Evolutionary conservation across 2,113 vertebrate genomes (phyloP).

Genomic region (Balaenoptera acutorostrata): DNA sequence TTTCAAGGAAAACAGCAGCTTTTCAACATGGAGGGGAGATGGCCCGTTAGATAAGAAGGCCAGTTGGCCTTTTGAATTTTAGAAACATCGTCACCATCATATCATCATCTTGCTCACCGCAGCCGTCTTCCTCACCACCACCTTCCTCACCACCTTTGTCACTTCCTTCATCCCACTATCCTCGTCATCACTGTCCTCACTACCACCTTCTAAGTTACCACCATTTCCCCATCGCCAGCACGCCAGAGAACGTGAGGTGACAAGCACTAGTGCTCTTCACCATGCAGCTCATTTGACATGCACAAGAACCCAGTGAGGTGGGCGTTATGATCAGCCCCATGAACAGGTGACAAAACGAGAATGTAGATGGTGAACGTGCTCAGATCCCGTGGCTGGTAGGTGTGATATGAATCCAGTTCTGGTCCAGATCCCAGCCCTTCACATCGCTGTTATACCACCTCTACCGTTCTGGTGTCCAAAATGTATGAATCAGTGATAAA

Average conservation of each 20-base stretch:
- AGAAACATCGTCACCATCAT: rapidly evolving
- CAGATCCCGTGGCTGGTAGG: rapidly evolving
- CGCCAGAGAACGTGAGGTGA: background rate
- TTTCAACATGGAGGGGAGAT: background rate
- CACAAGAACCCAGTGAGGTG: background rate
- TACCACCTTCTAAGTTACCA: background rate
- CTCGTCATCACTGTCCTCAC: background rate
- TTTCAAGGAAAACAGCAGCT: background rate
- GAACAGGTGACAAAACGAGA: too few species aligned
- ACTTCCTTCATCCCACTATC: too few species aligned
- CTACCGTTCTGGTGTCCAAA: background rate
- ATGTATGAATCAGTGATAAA: background rate
- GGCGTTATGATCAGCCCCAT: background rate
- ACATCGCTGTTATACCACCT: background rate
- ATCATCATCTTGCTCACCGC: background rate
- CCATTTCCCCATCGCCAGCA: background rate
- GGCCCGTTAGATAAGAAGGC: background rate
- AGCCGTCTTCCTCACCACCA: background rate
- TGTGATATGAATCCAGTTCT: background rate
- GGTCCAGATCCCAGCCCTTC: background rate
- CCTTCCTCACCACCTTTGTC: background rate
- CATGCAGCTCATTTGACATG: background rate
- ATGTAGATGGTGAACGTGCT: rapidly evolving
- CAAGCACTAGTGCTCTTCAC: background rate
- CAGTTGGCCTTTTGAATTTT: background rate